phyloP scores from a whole-genome alignment of 2,113 vertebrate species.

The Thermophis baileyi region DNA sequence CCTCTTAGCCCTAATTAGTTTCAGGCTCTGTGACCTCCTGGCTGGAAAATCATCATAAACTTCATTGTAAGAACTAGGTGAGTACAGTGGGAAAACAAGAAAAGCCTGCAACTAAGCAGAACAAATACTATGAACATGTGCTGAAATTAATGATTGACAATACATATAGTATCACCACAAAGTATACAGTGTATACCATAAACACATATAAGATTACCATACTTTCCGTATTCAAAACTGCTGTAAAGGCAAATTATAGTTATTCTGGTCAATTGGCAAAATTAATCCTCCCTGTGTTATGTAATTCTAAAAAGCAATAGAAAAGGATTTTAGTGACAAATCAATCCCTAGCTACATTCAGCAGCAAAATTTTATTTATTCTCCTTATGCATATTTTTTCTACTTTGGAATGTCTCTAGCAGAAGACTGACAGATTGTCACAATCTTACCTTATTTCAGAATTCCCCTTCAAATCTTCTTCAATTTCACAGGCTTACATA shows the following conservation, averaged over 20 bases:
- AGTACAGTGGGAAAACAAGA: neutral
- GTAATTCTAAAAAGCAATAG: neutral
- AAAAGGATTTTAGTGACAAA: neutral
- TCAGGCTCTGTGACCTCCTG: neutral
- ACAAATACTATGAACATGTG: neutral
- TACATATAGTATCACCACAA: neutral
- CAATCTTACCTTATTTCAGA: slow-evolving; percentile 2
- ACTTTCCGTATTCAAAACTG: too few species aligned
- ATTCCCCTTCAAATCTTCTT: neutral
- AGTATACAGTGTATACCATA: neutral
- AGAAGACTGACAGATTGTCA: neutral
- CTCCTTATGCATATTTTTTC: neutral
- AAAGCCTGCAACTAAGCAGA: neutral
- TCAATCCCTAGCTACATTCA: neutral
- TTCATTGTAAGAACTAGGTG: neutral
- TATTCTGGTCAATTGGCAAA: neutral
- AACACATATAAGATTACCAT: neutral
- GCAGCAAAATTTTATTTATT: neutral
- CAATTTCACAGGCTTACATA: neutral
- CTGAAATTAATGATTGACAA: neutral
- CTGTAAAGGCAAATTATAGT: neutral
- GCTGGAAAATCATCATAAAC: neutral
- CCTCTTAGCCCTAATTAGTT: neutral
- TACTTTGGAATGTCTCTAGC: neutral
- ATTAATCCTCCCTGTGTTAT: neutral